Base-by-base conservation (phyloP, 2,888 invertebrate species). In the Sicus ferrugineus region DNA sequence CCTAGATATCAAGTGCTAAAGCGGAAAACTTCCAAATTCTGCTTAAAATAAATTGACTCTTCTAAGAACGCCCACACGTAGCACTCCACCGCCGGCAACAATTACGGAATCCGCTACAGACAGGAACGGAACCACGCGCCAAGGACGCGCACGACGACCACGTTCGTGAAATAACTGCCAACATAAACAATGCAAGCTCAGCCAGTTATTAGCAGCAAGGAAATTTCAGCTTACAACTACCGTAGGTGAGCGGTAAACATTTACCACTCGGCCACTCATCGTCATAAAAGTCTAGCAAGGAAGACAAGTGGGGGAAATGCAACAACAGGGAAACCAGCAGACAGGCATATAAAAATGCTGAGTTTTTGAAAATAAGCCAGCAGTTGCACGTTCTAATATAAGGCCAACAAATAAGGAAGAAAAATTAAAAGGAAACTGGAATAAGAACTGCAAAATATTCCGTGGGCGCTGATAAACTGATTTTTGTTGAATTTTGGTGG, bases 301-400 rank as follows among this genome's bases (percentile, higher is more conserved):
- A n/a, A 34, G 34, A 34, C 9, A 34, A 34, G 9, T 34, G 14
- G 26, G 11, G 11, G 21, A 52, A 52, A 23, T 52, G 23, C 21
- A 16, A 19, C 14, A 30, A 3, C 48, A 28, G 48, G 42, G 46
- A 48, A 21, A 38, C 54, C 6, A 9, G 11, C n/a, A 48, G 11
- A 23, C 62, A 63, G 11, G 6, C 38, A 42, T 38, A 38, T 52
- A 52, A 63, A 63, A 54, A 19, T 54, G 54, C 65, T 65, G 65
- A 65, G 65, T 65, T 52, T 38, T 31, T 21, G 65, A 65, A 62
- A 54, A 54, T 42, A 52, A 65, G 62, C 54, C 19, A 52, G 23
- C 65, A 54, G 52, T 54, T 65, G 65, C 65, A 65, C 65, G 65
- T 65, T 65, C 54, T 65, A 48, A 21, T 42, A n/a, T 42, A n/a